These are phyloP conservation scores for Amblyopsis hoosieri DNA, from an alignment of 2,797 vertebrate species.

Conservation along the genomic window DNA sequence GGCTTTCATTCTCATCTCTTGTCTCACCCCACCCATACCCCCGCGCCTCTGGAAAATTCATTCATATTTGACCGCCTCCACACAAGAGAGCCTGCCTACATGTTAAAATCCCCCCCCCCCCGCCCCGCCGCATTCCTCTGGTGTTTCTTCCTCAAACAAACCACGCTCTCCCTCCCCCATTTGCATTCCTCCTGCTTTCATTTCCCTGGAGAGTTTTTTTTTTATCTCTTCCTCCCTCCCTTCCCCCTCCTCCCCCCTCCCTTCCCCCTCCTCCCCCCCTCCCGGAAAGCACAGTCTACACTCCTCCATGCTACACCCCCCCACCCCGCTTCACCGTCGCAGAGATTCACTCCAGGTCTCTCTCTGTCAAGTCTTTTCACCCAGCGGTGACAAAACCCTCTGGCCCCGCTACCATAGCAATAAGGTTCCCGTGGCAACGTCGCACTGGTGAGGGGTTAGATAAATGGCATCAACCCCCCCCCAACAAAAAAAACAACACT, in stretches of 20 bases:
- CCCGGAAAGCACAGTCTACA: slow-evolving; percentile 5
- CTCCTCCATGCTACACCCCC: slow-evolving; percentile 40
- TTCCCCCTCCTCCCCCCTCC: slow-evolving; percentile 2
- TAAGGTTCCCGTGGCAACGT: slow-evolving; percentile 70
- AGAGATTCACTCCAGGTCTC: neutral
- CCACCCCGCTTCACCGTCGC: slow-evolving; percentile 3
- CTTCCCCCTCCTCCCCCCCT: slow-evolving; percentile 9
- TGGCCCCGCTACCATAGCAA: slow-evolving; percentile 71
- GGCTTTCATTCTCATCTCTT: slow-evolving; percentile 48
- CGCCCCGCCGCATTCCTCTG: slow-evolving; percentile 19
- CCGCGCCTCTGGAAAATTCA: slow-evolving; percentile 42
- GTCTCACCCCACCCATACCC: slow-evolving; percentile 54
- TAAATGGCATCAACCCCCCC: slow-evolving; percentile 27
- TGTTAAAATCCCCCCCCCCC: slow-evolving; percentile 12
- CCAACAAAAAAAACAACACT: neutral
- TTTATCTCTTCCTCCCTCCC: slow-evolving; percentile 41
- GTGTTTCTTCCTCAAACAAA: slow-evolving; percentile 32
- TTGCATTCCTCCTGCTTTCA: slow-evolving; percentile 62
- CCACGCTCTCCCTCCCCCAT: slow-evolving; percentile 29
- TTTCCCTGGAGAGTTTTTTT: slow-evolving; percentile 39
- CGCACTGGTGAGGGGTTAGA: slow-evolving; percentile 32
- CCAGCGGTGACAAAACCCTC: slow-evolving; percentile 72
- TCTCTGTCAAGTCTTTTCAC: slow-evolving; percentile 63
- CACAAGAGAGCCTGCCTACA: slow-evolving; percentile 6
- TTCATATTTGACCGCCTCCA: slow-evolving; percentile 69